phyloP scores from a whole-genome alignment of 2,113 vertebrate species.

The Aramus guarauna region DNA sequence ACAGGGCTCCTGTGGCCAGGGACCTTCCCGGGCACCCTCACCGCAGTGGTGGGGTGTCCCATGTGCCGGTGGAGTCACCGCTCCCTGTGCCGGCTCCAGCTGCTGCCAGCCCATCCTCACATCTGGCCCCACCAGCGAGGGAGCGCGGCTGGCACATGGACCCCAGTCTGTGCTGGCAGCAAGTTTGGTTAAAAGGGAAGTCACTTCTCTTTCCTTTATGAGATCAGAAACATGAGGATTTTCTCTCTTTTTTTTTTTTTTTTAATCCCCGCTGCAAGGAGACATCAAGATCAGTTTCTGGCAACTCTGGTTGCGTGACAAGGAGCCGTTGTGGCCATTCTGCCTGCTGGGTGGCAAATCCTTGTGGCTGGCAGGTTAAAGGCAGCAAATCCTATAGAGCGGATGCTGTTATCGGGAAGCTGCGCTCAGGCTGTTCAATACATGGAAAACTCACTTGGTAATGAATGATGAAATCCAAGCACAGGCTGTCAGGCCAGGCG shows the following conservation, averaged over 20 bases:
- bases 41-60: background rate
- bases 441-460: background rate
- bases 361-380: background rate
- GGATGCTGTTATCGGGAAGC: background rate
- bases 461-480: background rate
- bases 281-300: background rate
- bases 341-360: background rate
- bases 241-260: no score
- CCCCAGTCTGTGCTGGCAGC: no score
- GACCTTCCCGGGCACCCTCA: background rate
- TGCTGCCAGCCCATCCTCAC: background rate
- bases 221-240: background rate
- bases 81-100: background rate
- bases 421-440: no score
- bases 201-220: background rate
- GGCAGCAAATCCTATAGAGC: background rate
- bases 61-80: background rate
- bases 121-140: background rate
- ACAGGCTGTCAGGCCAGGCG: background rate
- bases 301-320: background rate
- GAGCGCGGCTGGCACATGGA: accelerated
- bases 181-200: background rate
- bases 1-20: background rate
- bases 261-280: background rate
- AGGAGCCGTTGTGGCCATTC: background rate